Base-by-base conservation (phyloP, 2,888 invertebrate species). In the Dione vanillae region DNA sequence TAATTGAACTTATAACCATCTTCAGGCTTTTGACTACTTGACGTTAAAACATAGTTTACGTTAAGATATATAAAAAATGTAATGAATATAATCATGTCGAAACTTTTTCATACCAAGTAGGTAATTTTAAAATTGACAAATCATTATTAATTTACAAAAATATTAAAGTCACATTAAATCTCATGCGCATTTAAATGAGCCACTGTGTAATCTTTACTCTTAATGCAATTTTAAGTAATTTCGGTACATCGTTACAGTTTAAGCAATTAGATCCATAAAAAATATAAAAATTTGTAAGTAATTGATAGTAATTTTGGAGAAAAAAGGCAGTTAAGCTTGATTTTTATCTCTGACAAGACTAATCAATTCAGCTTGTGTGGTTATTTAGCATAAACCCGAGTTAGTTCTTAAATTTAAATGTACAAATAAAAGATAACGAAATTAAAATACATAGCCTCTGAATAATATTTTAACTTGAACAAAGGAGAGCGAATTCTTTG, bases 271-370 rank as follows among this genome's bases (percentile, higher is more conserved):
- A 35, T 61, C 45, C 61, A 61, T 61, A 61, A 61, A 61, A 43
- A 27, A 45, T 11, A 7, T 61, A 10, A 45, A 45, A 61, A 61
- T 61, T 43, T 61, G 45, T 61, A 61, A 61, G 16, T 61, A 61
- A 61, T 61, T 61, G 27, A 61, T 61, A 61, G 61, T 61, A 43
- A 61, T 61, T 61, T 61, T 27, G 45, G 61, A 61, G 45, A 61
- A 61, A 67, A 67, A 67, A 51, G 49, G 51, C 41, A 59, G 59
- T 67, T 67, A 43, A 16, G 51, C 43, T 61, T 52, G 67, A 67
- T 67, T 27, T 61, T 67, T 61, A 67, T 67, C 67, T 67, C 51
- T 61, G 49, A 67, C 51, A 67, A 41, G 51, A 61, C 43, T 61
- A 61, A 67, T 67, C 61, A 61, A 67, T 67, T 59, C 43, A 59